These are phyloP conservation scores for Volucella zonaria DNA, from an alignment of 2,888 invertebrate species.

Conservation along the genomic window DNA sequence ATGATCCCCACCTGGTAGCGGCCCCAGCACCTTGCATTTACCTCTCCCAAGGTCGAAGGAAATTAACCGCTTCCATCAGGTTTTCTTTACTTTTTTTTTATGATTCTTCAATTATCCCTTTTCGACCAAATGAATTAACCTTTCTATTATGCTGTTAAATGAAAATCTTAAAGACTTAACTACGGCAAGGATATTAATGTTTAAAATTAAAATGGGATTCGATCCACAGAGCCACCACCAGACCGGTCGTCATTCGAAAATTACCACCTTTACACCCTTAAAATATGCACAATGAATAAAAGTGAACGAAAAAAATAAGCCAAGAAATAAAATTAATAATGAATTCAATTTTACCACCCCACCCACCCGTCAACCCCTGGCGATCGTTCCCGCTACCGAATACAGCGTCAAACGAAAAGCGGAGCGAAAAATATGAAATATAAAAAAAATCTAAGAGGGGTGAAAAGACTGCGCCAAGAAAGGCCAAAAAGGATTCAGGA, in stretches of 20 bases:
- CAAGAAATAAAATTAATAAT: conserved; percentile 66
- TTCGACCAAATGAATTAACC: conserved; percentile 57
- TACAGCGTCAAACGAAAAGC: neutral
- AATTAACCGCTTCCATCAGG: conserved; percentile 11
- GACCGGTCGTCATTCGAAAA: conserved; percentile 36
- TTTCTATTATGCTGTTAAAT: conserved; percentile 54
- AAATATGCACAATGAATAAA: conserved; percentile 57
- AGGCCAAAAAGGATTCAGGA: conserved; percentile 57
- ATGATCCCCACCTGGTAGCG: neutral
- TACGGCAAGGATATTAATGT: conserved; percentile 58
- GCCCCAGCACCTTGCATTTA: neutral
- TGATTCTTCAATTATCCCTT: conserved; percentile 55
- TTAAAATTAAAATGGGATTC: conserved; percentile 65
- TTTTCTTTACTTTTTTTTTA: conserved; percentile 13
- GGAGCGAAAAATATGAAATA: conserved; percentile 1
- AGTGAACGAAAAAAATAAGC: neutral
- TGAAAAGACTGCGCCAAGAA: conserved; percentile 9
- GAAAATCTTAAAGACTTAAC: conserved; percentile 62
- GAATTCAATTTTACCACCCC: conserved; percentile 62
- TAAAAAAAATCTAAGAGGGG: conserved; percentile 7
- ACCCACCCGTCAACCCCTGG: neutral
- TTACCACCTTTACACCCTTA: conserved; percentile 59
- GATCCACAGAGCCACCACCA: conserved; percentile 30
- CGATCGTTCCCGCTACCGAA: conserved; percentile 12
- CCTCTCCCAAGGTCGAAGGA: neutral